Evolutionary conservation across 1,140 invertebrate species (phyloP).

Genomic region (Drosophila carrolli): DNA sequence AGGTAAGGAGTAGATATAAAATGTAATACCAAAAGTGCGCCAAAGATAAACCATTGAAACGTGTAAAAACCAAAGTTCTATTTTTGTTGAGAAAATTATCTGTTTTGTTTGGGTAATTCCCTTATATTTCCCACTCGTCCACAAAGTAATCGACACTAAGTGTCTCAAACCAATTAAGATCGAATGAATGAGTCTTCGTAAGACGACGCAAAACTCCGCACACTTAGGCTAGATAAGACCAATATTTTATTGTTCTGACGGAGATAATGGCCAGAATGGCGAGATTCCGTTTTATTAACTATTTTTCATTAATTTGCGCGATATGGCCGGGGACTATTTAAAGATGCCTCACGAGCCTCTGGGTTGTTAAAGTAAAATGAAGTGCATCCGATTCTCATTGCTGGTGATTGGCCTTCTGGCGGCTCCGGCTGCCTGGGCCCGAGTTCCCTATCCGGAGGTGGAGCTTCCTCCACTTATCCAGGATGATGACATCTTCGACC

Average conservation of each 20-base stretch:
- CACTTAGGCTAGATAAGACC: slow-evolving; percentile 35
- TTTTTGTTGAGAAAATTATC: slow-evolving; percentile 30
- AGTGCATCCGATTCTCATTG: slow-evolving; percentile 51
- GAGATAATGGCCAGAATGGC: slow-evolving; percentile 25
- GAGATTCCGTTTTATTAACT: slow-evolving; percentile 22
- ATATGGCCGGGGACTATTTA: slow-evolving; percentile 60
- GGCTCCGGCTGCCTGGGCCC: slow-evolving; percentile 53
- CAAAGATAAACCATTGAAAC: slow-evolving; percentile 9
- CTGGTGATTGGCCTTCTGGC: slow-evolving; percentile 45
- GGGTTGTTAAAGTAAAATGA: slow-evolving; percentile 56
- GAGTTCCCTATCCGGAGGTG: slow-evolving; percentile 57
- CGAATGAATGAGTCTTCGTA: slow-evolving; percentile 34
- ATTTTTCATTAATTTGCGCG: slow-evolving; percentile 63
- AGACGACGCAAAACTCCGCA: slow-evolving; percentile 9
- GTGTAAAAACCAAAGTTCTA: not conserved
- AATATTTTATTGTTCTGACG: slow-evolving; percentile 16
- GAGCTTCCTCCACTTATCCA: slow-evolving; percentile 53
- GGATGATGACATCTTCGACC: slow-evolving; percentile 37
- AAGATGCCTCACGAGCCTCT: slow-evolving; percentile 22
- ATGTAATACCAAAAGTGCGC: slow-evolving; percentile 3
- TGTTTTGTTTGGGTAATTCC: slow-evolving; percentile 30
- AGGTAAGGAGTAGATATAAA: not conserved
- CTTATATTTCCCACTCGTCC: slow-evolving; percentile 23
- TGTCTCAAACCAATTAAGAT: slow-evolving; percentile 48
- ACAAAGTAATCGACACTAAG: slow-evolving; percentile 23